These are phyloP conservation scores for Agraylea sexmaculata DNA, from an alignment of 1,140 invertebrate species.

Conservation along the genomic window DNA sequence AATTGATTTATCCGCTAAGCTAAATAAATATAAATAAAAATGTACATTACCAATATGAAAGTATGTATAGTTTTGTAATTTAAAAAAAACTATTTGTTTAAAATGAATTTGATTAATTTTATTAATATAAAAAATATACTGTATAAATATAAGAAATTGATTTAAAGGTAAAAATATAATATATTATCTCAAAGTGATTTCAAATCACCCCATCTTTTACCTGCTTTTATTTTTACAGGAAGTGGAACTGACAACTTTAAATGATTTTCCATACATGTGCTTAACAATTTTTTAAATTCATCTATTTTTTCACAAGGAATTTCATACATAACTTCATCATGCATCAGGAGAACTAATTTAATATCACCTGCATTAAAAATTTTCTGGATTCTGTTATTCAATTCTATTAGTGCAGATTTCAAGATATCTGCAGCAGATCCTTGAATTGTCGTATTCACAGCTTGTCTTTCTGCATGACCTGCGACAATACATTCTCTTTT, in stretches of 20 bases:
- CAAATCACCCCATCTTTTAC: constrained; percentile 67
- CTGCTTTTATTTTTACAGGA: constrained; percentile 76
- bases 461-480: constrained; percentile 89
- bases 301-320: constrained; percentile 51
- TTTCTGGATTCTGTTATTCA: constrained; percentile 46
- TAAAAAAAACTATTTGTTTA: too few species aligned
- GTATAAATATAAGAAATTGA: too few species aligned
- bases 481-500: constrained; percentile 13
- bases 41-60: too few species aligned
- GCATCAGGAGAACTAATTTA: constrained; percentile 76
- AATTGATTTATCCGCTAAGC: too few species aligned
- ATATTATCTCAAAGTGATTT: too few species aligned
- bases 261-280: constrained; percentile 70
- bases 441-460: constrained; percentile 89
- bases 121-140: too few species aligned
- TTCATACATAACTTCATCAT: constrained; percentile 95
- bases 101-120: too few species aligned
- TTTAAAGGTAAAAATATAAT: too few species aligned
- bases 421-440: constrained; percentile 92
- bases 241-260: constrained; percentile 60
- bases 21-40: too few species aligned
- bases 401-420: constrained; percentile 77
- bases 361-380: constrained; percentile 31
- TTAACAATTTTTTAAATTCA: constrained; percentile 53
- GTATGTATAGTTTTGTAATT: too few species aligned